These are phyloP conservation scores for Rhopilema esculentum DNA, from an alignment of 30 jellyfish, hydroid and myxozoan genomes.

Conservation along the genomic window DNA sequence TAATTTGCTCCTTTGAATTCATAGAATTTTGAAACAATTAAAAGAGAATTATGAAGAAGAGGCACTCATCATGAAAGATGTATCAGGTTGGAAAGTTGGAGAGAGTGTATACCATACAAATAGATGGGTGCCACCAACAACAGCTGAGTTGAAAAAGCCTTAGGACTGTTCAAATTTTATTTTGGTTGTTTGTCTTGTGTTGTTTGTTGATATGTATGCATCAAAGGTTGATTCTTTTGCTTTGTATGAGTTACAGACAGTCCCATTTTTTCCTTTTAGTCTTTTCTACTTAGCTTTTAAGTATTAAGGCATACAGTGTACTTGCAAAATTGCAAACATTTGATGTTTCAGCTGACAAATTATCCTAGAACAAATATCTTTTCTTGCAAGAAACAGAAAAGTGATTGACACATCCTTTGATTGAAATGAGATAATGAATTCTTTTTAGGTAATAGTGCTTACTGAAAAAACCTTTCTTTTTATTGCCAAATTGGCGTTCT, in stretches of 20 bases:
- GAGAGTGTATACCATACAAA: conserved; percentile 89
- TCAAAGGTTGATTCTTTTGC: background rate
- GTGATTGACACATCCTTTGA: too few species aligned
- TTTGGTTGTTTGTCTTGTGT: background rate
- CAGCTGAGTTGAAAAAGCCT: conserved; percentile 65
- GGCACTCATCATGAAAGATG: conserved; percentile 95
- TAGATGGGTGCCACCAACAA: conserved; percentile 95
- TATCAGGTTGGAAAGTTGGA: conserved; percentile 96
- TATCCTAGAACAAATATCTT: too few species aligned
- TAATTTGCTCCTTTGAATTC: too few species aligned
- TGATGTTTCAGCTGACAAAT: too few species aligned
- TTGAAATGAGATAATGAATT: too few species aligned
- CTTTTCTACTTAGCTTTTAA: background rate
- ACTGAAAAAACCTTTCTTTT: too few species aligned
- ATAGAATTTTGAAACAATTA: conserved; percentile 66
- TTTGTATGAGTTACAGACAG: background rate
- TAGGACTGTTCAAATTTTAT: conserved; percentile 5
- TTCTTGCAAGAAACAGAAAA: too few species aligned
- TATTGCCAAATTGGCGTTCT: too few species aligned
- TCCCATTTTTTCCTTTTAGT: background rate
- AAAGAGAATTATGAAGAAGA: conserved; percentile 90
- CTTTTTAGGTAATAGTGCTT: too few species aligned
- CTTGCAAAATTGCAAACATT: too few species aligned
- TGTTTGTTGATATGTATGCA: background rate
- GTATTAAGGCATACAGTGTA: background rate